Evolutionary conservation across 2,113 vertebrate species (phyloP), one percentile per base, ranked within the genome.

Genomic region (Callorhinus ursinus): DNA sequence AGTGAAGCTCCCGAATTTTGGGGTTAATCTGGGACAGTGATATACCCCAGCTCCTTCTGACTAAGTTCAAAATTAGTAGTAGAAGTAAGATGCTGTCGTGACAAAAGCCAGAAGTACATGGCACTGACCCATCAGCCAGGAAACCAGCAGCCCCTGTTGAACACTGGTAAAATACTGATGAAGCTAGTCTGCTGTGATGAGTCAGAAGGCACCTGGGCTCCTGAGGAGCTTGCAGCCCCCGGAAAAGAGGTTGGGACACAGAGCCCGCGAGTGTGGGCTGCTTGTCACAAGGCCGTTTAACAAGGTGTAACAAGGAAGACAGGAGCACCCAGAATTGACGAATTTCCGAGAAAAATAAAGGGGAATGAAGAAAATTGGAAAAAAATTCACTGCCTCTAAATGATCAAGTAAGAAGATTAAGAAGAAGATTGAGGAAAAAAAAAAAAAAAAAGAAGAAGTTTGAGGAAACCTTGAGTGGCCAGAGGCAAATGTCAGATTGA

Each of bases 51-150:
- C 5, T 42, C 57, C 5, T 51, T 12, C 13, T 4, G 39, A 74
- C 14, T 55, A 21, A 51, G 42, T 67, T 67, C 15, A 57, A 83
- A 77, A 55, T 33, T 5, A n/a, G 39, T 2, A 13, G 19, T 4
- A 42, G 71, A 59, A 22, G 4, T 16, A 6, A 24, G 21, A 8
- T 6, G 6, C 14, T 33, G 7, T 31, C 2, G 8, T 61, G 42
- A 51, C 21, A 51, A 22, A 51, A 51, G 1, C 26, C 67, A 46
- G 3, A 77, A 16, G 1, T 21, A 0, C 12, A 0, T 26, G 7
- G 83, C 18, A 0, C 36, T 1, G 28, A 26, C 74, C 4, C 2
- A 0, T 3, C 3, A 0, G 33, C 12, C 2, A 51, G 39, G 59
- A 53, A 13, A 24, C 36, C 13, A 2, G 10, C 39, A 13, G 14